Base-by-base conservation (phyloP, 2,797 vertebrate species). In the Pitangus sulphuratus region DNA sequence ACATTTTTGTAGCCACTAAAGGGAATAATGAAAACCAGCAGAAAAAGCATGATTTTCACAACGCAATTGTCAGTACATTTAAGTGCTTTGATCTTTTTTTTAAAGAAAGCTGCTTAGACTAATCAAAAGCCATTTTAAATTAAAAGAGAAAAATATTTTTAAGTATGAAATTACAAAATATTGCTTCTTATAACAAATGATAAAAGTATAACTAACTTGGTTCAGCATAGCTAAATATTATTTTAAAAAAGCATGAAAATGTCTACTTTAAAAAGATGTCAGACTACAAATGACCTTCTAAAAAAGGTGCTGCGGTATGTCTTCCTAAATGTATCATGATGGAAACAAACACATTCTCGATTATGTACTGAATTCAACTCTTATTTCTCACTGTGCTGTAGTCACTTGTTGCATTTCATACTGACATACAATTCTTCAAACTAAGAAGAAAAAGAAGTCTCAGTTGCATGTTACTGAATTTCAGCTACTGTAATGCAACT, bases 131-230 rank as follows among this genome's bases (percentile, higher is more conserved):
- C 57, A 97, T 93, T 97, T 97, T 82, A 97, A 98, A 97, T 60
- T 83, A 96, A 97, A 97, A 95, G 79, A 97, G 78, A 98, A 98
- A 98, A 97, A 97, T 82, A 96, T 94, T 96, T 90, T 96, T 95
- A 98, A 96, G 94, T 91, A 97, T 96, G 95, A 98, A 98, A 97
- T 97, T 97, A 97, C 84, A 97, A 97, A 98, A 96, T 97, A 98
- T 95, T 98, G 97, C 95, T 97, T 97, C 92, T 96, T 96, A 95
- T 95, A 96, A 97, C 87, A 98, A 97, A 97, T 93, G 95, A 95
- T 94, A 96, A 95, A 94, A 88, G 95, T 95, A 95, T 94, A 96
- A 96, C 75, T 96, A 97, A 94, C 96, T 96, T 96, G 94, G 92
- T 97, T 96, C 93, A 94, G 95, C 97, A 94, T 84, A 95, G 83